Conservation (phyloP, 2,113 vertebrate species). For the Rhabdornis inornatus region DNA sequence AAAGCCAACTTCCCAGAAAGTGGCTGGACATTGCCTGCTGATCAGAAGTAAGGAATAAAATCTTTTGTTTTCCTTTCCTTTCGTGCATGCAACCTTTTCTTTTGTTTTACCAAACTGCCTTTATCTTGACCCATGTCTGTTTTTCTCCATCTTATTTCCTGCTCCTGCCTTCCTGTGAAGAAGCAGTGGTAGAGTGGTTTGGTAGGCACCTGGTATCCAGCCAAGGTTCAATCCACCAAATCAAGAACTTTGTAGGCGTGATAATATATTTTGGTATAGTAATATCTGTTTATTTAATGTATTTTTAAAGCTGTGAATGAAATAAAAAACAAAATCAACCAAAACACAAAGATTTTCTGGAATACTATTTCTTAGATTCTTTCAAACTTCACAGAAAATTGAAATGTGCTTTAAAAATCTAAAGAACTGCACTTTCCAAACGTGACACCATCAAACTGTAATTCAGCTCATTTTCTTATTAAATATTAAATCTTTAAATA, state of each 20-base stretch:
- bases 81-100: rapidly evolving
- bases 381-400: neutral
- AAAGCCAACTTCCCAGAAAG: neutral
- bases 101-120: neutral
- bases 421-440: neutral
- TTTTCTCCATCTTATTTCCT: neutral
- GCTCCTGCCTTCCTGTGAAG: neutral
- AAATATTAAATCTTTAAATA: neutral
- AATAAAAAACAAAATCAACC: neutral
- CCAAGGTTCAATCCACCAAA: neutral
- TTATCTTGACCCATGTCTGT: neutral
- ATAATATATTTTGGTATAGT: neutral
- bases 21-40: neutral
- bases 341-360: neutral
- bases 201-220: neutral
- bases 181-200: neutral
- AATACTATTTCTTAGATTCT: neutral
- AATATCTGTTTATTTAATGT: neutral
- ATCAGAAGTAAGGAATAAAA: neutral
- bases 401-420: neutral
- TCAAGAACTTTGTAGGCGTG: neutral
- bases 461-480: neutral
- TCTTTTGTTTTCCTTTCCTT: neutral
- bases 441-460: neutral
- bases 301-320: neutral